Percentiles rank a stretch among this genome's conserved stretches.
These are phyloP conservation scores for Myrmecophaga tridactyla DNA, from an alignment of 2,113 vertebrate species.

Conservation along the genomic window DNA sequence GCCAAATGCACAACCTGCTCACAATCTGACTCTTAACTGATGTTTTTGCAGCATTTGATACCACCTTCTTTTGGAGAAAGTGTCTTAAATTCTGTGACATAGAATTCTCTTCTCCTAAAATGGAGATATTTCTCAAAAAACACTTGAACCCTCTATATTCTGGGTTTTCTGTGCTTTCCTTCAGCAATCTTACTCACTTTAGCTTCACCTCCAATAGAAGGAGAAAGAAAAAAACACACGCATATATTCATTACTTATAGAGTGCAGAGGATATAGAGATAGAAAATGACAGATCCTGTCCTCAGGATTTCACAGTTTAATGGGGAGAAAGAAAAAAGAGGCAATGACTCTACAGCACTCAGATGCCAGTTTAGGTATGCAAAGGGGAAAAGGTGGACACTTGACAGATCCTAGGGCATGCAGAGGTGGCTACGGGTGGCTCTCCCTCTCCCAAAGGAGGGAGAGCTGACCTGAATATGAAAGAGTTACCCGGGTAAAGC, in stretches of 20 bases:
- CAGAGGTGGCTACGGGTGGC: too few relatives aligned
- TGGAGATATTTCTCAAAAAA: neutral
- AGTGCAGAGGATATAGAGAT: neutral
- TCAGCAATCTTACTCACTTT: neutral
- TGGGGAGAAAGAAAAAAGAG: neutral
- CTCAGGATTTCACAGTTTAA: neutral
- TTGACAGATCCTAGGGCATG: neutral
- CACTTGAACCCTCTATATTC: neutral
- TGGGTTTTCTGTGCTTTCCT: neutral
- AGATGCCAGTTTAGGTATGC: neutral
- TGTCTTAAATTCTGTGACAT: neutral
- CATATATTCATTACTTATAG: neutral
- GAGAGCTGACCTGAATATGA: neutral
- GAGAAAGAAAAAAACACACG: neutral
- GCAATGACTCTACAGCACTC: neutral
- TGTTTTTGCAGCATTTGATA: neutral
- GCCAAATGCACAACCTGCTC: neutral
- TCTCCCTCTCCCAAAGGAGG: too few relatives aligned
- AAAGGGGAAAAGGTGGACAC: neutral
- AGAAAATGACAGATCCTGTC: neutral
- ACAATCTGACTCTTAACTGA: neutral
- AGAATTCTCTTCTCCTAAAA: constrained; percentile 19
- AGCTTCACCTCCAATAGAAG: neutral
- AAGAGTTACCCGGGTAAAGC: neutral
- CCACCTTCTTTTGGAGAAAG: neutral